These are phyloP conservation scores for Microtus montanus DNA, from an alignment of 2,113 vertebrate species.

Conservation along the genomic window DNA sequence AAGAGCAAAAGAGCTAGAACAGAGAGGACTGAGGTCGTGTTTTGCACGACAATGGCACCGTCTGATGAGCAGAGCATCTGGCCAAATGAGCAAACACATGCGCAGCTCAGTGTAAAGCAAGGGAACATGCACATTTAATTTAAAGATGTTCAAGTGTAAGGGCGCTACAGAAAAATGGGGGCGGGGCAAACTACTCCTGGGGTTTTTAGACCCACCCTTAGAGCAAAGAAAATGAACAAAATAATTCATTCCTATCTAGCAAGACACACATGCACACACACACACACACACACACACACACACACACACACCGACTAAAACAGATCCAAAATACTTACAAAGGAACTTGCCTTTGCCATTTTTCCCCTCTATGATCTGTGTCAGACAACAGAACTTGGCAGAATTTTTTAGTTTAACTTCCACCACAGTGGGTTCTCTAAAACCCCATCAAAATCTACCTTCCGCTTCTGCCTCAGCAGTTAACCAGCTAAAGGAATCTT, in stretches of 20 bases:
- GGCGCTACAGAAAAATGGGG: background rate
- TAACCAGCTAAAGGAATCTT: conserved; percentile 63
- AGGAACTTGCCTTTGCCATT: conserved; percentile 17
- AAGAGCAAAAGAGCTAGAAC: conserved; percentile 63
- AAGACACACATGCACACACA: background rate
- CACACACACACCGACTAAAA: background rate
- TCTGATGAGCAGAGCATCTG: conserved; percentile 77
- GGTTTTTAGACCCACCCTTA: conserved; percentile 42
- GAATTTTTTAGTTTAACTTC: conserved; percentile 60
- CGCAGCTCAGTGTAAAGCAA: conserved; percentile 62
- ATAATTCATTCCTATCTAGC: background rate
- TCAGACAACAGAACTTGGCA: conserved; percentile 66
- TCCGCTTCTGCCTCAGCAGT: conserved; percentile 59
- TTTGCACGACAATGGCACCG: conserved; percentile 74
- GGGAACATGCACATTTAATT: conserved; percentile 68
- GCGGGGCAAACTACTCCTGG: background rate
- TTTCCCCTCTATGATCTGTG: background rate
- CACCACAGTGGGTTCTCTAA: conserved; percentile 60
- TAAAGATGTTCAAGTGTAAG: conserved; percentile 34
- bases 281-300: conserved; percentile 45
- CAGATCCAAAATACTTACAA: conserved; percentile 64
- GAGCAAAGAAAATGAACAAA: background rate
- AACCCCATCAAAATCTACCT: conserved; percentile 61
- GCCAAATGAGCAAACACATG: conserved; percentile 74
- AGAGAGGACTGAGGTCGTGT: conserved; percentile 67